phyloP scores from a whole-genome alignment of 2,797 vertebrate species.

The Enteromius viviparus region DNA sequence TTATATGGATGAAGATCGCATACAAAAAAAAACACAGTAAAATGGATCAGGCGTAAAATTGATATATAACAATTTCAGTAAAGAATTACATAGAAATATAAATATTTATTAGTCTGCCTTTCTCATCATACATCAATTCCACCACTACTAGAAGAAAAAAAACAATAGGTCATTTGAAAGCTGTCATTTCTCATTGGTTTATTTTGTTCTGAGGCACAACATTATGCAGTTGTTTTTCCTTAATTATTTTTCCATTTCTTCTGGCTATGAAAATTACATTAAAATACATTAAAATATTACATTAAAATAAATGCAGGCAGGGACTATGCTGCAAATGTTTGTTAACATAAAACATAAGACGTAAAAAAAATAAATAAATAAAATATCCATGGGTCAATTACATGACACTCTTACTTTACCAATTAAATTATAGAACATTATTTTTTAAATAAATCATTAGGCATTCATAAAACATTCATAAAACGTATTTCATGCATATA shows the following conservation, averaged over 20 bases:
- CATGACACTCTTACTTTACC: neutral
- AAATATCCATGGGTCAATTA: neutral
- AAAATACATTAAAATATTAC: neutral
- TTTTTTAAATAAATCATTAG: conserved; percentile 2
- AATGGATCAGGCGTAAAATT: neutral
- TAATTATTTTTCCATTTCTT: neutral
- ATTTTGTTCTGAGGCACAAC: conserved; percentile 2
- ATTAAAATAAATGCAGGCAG: neutral
- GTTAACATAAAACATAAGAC: neutral
- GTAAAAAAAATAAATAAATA: neutral
- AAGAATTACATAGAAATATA: neutral
- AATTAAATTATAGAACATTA: neutral
- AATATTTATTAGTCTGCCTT: neutral
- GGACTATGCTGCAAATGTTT: neutral
- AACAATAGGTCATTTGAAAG: neutral
- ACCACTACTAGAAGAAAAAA: neutral
- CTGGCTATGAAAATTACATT: neutral
- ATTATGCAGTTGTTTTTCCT: neutral
- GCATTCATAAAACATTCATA: conserved; percentile 11
- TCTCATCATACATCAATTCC: neutral
- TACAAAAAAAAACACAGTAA: neutral
- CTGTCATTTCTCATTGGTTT: conserved; percentile 14
- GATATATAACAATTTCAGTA: neutral
- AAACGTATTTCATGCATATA: conserved; percentile 4
- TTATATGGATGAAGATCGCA: neutral